phyloP scores from a whole-genome alignment of 2,888 invertebrate species.

The Sicus ferrugineus region DNA sequence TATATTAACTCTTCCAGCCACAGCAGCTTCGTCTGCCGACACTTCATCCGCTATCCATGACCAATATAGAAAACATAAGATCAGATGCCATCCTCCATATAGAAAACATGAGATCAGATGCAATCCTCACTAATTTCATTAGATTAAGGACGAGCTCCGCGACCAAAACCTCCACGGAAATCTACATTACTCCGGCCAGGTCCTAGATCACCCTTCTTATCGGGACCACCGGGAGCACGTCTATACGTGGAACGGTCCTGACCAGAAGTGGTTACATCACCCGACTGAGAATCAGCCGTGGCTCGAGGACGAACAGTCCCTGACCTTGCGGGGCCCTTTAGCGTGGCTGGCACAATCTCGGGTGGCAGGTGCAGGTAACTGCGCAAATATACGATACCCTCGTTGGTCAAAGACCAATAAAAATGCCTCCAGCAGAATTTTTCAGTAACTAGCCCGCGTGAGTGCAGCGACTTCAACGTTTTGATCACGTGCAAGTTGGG shows the following conservation, averaged over 20 bases:
- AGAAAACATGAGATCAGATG: no score
- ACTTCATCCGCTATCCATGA: no score
- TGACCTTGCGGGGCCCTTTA: constrained; percentile 88
- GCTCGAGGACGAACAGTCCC: constrained; percentile 84
- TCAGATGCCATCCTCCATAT: no score
- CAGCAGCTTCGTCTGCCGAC: no score
- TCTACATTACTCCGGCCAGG: constrained; percentile 92
- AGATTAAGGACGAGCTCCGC: no score
- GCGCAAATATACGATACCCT: constrained; percentile 95
- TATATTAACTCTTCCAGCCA: no score
- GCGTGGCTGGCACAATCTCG: constrained; percentile 97
- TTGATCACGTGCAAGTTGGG: no score
- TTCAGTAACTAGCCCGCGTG: no score
- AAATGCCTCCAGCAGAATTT: constrained; percentile 99
- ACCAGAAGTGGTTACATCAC: constrained; percentile 75
- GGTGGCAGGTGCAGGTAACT: constrained; percentile 95
- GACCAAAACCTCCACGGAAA: constrained; percentile 89
- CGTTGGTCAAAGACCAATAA: constrained; percentile 97
- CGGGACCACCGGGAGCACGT: constrained; percentile 78
- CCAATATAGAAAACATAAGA: no score
- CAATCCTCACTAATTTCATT: no score
- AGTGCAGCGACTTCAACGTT: no score
- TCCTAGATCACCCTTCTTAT: constrained; percentile 97
- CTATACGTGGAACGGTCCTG: no score
- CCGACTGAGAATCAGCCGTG: constrained; percentile 72